Base-by-base conservation (phyloP, 2,113 vertebrate species). In the Oreotrochilus melanogaster region DNA sequence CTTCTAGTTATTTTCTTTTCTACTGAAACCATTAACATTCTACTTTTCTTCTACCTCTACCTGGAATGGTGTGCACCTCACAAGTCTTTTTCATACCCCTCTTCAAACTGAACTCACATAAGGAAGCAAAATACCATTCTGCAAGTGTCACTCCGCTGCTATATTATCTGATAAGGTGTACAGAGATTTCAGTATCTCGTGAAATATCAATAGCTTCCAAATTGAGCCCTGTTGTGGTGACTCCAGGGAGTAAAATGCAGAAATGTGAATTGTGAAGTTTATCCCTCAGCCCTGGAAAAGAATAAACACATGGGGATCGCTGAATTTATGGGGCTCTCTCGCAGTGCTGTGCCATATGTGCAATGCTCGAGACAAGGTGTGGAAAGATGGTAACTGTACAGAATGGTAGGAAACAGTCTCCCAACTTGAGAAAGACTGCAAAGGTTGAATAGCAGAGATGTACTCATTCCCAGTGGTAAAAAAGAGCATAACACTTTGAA, bases 311-410 rank as follows among this genome's bases (percentile, higher is more conserved):
- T 28, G 37, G 71, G 12, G 58, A 24, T 21, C 8, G 57, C 42
- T 39, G 50, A 79, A 53, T 28, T 90, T 73, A 35, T 25, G 42
- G 24, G 45, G 7, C 4, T 39, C 15, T 70, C 39, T 1, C 8
- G 19, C 45, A 72, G 39, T 39, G 51, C 22, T 0, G 0, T 31
- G 8, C 23, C 57, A 60, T 15, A 18, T 1, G 14, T 8, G 18
- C 6, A 58, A 11, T 56, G 18, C 18, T 18, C 37, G 64, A 78
- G 28, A 60, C 4, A 51, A 21, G 3, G 8, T 53, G 18, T n/a
- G 12, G 27, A 75, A 90, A 75, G 67, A 39, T 0, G 1, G 4
- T 28, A 73, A 76, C 43, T 30, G 7, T 42, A 54, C 80, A 86
- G 33, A 65, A 70, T 4, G 14, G 18, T 12, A 70, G 14, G 24